Evolutionary conservation across 2,888 invertebrate species (phyloP).

Genomic region (Cinara cedri): DNA sequence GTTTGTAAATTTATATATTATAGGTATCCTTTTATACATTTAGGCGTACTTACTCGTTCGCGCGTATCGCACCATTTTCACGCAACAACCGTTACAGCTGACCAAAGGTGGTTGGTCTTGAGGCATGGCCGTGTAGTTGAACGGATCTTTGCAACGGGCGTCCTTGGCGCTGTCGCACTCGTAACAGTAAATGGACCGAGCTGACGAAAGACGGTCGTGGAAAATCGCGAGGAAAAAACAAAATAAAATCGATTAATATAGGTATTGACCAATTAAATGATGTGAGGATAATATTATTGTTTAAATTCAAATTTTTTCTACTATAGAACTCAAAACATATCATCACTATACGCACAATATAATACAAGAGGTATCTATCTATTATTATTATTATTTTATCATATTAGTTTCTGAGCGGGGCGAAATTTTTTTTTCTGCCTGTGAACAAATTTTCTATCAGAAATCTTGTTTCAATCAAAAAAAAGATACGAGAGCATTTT

Average conservation of each 20-base stretch:
- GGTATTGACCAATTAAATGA: too few relatives aligned
- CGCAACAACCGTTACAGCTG: conserved; percentile 92
- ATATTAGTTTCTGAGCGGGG: too few relatives aligned
- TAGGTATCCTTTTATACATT: too few relatives aligned
- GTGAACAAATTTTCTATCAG: too few relatives aligned
- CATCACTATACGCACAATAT: neutral
- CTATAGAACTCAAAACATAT: neutral
- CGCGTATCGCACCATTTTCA: conserved; percentile 91
- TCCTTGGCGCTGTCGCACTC: conserved; percentile 94
- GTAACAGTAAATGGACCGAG: conserved; percentile 89
- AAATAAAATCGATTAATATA: conserved; percentile 1
- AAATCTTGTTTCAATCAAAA: too few relatives aligned
- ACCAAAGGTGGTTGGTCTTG: conserved; percentile 85
- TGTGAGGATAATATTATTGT: too few relatives aligned
- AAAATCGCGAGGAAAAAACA: neutral
- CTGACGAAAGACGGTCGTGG: conserved; percentile 64
- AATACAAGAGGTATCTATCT: too few relatives aligned
- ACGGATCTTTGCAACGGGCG: conserved; percentile 87
- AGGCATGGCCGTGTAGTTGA: conserved; percentile 88
- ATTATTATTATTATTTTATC: too few relatives aligned
- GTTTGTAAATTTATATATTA: too few relatives aligned
- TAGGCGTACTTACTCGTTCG: conserved; percentile 80
- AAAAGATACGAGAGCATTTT: too few relatives aligned
- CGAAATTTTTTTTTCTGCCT: too few relatives aligned
- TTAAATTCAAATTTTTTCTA: too few relatives aligned